Base-by-base conservation (phyloP, 2,797 vertebrate species). In the Sebastes hopkinsi region DNA sequence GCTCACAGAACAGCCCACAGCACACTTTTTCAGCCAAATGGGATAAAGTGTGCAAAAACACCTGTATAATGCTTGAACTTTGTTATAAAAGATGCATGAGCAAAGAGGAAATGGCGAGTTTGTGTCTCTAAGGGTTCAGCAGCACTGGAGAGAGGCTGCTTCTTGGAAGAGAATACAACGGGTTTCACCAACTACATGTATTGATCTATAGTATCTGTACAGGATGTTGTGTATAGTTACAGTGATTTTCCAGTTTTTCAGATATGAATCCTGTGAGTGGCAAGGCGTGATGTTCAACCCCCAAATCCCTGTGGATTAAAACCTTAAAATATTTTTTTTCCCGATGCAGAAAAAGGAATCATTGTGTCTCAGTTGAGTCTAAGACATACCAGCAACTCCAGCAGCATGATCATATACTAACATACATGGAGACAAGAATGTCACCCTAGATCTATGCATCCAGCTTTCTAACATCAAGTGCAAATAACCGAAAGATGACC, bases 401-500 rank as follows among this genome's bases (percentile, higher is more conserved):
- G 50, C 34, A 55, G 2, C 16, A 30, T 56, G 3, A 27, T 2
- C n/a, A 62, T 22, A 46, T 36, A 6, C 25, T n/a, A 12, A 34
- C 11, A 56, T 22, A 67, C 30, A 10, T 23, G 20, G 16, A 34
- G 18, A 3, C n/a, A 60, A 61, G 18, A 29, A 62, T 29, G 62
- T 56, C 67, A 67, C 52, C 29, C 6, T 10, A 14, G 3, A 55
- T 46, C 16, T 52, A 29, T 32, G 69, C 23, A 58, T 73, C 10
- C 14, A 14, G 16, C 61, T 60, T 42, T 27, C 22, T 54, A 23
- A 72, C 36, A 74, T n/a, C 2, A 9, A 23, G n/a, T 22, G 32
- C 75, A 76, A 78, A 83, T 67, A 74, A 83, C 67, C 22, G 9
- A 59, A 8, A 10, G 2, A 60, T 71, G 72, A 89, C 84, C 78